These are phyloP conservation scores for Abramis brama DNA, from an alignment of 2,113 vertebrate genomes.

Conservation along the genomic window DNA sequence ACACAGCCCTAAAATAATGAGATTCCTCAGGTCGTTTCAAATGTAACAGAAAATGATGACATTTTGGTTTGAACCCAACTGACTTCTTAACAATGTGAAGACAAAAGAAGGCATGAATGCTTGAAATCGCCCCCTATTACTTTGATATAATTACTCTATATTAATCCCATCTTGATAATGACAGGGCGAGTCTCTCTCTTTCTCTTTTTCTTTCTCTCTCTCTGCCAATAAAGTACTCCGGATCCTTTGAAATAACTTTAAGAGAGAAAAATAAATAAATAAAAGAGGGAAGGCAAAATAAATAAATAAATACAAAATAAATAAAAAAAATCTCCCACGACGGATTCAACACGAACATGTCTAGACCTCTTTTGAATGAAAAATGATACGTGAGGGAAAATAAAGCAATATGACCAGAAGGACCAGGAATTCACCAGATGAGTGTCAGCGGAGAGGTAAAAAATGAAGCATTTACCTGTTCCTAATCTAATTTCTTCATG, in stretches of 20 bases:
- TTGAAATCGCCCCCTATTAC: slow-evolving; percentile 68
- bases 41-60: slow-evolving; percentile 80
- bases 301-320: not conserved
- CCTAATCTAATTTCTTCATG: slow-evolving; percentile 94
- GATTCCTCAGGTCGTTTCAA: slow-evolving; percentile 74
- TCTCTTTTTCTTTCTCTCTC: slow-evolving; percentile 50
- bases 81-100: slow-evolving; percentile 73
- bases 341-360: slow-evolving; percentile 76
- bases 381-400: slow-evolving; percentile 81
- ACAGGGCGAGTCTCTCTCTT: slow-evolving; percentile 49
- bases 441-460: slow-evolving; percentile 82
- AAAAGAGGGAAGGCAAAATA: slow-evolving; percentile 16
- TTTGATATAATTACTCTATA: slow-evolving; percentile 71
- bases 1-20: slow-evolving; percentile 80
- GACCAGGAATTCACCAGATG: slow-evolving; percentile 82
- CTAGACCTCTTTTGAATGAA: slow-evolving; percentile 78
- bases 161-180: slow-evolving; percentile 69
- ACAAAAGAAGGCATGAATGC: slow-evolving; percentile 67
- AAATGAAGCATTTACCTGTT: slow-evolving; percentile 96
- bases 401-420: slow-evolving; percentile 85
- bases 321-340: slow-evolving; percentile 64
- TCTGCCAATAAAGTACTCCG: slow-evolving; percentile 57
- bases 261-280: slow-evolving; percentile 9
- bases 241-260: slow-evolving; percentile 71
- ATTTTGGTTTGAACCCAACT: slow-evolving; percentile 79